phyloP scores from a whole-genome alignment of 2,797 vertebrate genomes.

The Apogon talboti region DNA sequence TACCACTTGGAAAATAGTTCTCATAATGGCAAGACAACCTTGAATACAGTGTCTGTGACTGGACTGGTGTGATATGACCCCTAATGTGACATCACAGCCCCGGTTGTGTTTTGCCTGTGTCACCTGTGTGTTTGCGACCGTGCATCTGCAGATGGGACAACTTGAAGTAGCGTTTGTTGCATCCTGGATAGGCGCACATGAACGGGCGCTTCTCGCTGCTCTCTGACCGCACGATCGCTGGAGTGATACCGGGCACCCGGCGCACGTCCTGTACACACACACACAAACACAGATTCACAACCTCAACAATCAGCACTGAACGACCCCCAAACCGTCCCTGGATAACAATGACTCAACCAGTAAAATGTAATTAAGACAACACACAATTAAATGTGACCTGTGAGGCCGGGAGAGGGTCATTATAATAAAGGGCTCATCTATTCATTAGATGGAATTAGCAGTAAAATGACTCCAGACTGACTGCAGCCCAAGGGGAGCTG shows the following conservation, averaged over 20 bases:
- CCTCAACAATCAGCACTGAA: constrained; percentile 19
- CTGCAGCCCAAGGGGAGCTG: constrained; percentile 72
- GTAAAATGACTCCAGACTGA: constrained; percentile 77
- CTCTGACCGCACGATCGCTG: constrained; percentile 93
- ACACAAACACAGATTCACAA: constrained; percentile 24
- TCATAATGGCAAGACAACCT: too few species aligned
- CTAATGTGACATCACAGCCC: too few species aligned
- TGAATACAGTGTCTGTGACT: too few species aligned
- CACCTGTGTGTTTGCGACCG: constrained; percentile 98
- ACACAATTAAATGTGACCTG: constrained; percentile 55
- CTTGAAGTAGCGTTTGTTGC: constrained; percentile 99
- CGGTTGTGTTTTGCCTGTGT: constrained; percentile 17
- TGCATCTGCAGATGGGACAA: constrained; percentile 98
- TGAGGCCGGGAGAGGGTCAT: constrained; percentile 55
- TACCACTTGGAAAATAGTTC: too few species aligned
- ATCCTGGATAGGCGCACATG: constrained; percentile 97
- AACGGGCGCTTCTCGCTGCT: constrained; percentile 96
- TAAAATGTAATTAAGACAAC: constrained; percentile 59
- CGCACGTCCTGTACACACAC: constrained; percentile 87
- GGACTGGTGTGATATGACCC: too few species aligned
- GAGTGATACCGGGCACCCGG: constrained; percentile 92
- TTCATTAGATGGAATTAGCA: constrained; percentile 80
- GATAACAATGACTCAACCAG: constrained; percentile 37
- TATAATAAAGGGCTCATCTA: constrained; percentile 65
- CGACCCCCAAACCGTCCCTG: constrained; percentile 14